A percentile compares a stretch with the other conserved stretches of the same genome.
phyloP scores from a whole-genome alignment of 2,888 invertebrate species.

The Tethea ocularis region DNA sequence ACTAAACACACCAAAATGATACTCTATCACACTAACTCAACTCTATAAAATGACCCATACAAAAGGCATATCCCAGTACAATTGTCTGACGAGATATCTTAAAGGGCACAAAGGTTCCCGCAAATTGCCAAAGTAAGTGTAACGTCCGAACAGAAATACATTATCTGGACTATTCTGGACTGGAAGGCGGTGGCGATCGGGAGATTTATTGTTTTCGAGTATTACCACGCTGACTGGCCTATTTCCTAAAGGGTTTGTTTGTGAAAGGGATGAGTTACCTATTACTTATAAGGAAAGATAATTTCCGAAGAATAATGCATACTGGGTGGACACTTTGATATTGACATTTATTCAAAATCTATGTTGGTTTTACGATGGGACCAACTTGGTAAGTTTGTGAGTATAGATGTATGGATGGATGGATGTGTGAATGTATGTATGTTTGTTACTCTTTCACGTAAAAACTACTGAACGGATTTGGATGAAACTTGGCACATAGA shows the following conservation, averaged over 20 bases:
- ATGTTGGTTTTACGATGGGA: too few species aligned
- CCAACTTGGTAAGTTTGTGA: too few species aligned
- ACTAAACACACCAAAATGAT: slow-evolving; percentile 27
- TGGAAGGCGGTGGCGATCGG: slow-evolving; percentile 67
- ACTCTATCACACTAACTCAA: slow-evolving; percentile 27
- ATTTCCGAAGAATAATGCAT: too few species aligned
- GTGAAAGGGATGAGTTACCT: slow-evolving; percentile 19
- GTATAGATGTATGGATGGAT: too few species aligned
- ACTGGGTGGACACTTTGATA: too few species aligned
- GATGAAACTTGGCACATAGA: too few species aligned
- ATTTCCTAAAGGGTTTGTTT: slow-evolving; percentile 60
- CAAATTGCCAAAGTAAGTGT: slow-evolving; percentile 83
- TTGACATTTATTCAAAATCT: too few species aligned
- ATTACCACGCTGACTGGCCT: slow-evolving; percentile 55
- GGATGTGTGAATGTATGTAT: too few species aligned
- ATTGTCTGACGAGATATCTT: slow-evolving; percentile 82
- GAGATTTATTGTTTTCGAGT: slow-evolving; percentile 71
- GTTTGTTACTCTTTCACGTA: too few species aligned
- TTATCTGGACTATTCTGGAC: slow-evolving; percentile 78
- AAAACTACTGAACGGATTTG: too few species aligned
- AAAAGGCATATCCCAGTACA: slow-evolving; percentile 63
- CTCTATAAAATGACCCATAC: slow-evolving; percentile 39
- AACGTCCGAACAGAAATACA: slow-evolving; percentile 82
- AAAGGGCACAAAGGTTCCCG: slow-evolving; percentile 82
- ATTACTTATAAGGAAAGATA: slow-evolving; percentile 12